phyloP scores from a whole-genome alignment of 2,113 vertebrate species.

The Cololabis saira region DNA sequence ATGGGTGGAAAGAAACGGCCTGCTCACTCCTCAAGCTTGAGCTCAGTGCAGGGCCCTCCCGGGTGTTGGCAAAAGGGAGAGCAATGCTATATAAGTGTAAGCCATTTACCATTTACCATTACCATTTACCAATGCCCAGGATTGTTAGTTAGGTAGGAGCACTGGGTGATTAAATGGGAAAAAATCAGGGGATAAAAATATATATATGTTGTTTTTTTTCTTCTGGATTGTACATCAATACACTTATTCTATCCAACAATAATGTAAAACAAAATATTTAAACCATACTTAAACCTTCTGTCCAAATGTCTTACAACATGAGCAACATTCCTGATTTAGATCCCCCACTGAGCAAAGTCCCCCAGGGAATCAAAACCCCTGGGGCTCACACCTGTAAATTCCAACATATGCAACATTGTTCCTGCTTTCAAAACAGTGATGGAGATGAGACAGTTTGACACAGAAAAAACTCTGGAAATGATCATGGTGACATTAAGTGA shows the following conservation, averaged over 20 bases:
- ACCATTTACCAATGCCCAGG: too few species aligned
- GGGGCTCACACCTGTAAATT: conserved; percentile 7
- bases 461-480: conserved; percentile 18
- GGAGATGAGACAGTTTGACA: not conserved
- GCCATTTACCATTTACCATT: too few species aligned
- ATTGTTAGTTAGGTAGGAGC: too few species aligned
- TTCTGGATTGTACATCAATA: not conserved
- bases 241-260: not conserved
- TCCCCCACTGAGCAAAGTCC: conserved; percentile 7
- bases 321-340: conserved; percentile 7
- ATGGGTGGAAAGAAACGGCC: too few species aligned
- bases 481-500: conserved; percentile 36
- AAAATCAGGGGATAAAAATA: too few species aligned
- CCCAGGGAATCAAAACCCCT: conserved; percentile 6
- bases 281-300: conserved; percentile 1
- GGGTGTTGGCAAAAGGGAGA: too few species aligned
- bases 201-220: too few species aligned
- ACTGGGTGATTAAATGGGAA: too few species aligned
- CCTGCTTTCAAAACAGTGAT: not conserved
- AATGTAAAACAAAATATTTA: not conserved
- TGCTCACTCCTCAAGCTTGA: too few species aligned
- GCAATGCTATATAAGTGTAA: too few species aligned
- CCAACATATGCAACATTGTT: conserved; percentile 4
- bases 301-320: not conserved
- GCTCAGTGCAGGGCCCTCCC: too few species aligned